Evolutionary conservation across 2,113 vertebrate species (phyloP).

Genomic region (Cathartes aura): DNA sequence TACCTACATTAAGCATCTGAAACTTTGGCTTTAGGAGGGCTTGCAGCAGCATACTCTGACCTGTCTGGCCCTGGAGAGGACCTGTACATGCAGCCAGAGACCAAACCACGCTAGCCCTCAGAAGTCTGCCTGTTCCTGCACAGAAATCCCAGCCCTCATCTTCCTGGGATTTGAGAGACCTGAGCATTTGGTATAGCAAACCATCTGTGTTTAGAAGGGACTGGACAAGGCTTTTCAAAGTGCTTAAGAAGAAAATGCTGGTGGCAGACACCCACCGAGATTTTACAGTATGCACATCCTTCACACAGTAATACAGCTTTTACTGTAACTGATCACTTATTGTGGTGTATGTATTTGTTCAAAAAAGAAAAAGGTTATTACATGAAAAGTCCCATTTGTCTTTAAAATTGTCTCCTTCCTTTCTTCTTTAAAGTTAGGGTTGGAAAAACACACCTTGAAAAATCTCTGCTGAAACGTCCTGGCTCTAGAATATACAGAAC

Average conservation of each 20-base stretch:
- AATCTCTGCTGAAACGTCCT: not conserved
- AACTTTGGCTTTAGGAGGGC: not conserved
- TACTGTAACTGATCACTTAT: not conserved
- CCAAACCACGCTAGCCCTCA: not conserved
- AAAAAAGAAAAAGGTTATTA: not conserved
- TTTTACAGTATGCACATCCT: not conserved
- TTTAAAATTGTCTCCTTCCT: not conserved
- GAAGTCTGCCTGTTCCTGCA: not conserved
- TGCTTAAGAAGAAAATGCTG: not conserved
- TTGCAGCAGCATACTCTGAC: not conserved
- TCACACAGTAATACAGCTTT: not conserved
- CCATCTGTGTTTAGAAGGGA: not conserved
- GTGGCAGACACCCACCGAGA: not conserved
- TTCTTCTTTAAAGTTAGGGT: not conserved
- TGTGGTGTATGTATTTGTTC: not conserved
- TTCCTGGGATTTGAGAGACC: not conserved
- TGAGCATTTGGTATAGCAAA: not conserved
- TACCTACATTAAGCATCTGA: not conserved
- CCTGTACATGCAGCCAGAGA: not conserved
- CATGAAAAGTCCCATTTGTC: not conserved
- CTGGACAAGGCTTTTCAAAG: not conserved
- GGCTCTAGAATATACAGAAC: not conserved
- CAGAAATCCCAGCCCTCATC: not conserved
- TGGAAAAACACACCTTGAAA: not conserved
- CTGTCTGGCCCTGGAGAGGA: fast-evolving